Evolutionary conservation across 2,888 invertebrate species (phyloP).

Genomic region (Drosophila testacea): DNA sequence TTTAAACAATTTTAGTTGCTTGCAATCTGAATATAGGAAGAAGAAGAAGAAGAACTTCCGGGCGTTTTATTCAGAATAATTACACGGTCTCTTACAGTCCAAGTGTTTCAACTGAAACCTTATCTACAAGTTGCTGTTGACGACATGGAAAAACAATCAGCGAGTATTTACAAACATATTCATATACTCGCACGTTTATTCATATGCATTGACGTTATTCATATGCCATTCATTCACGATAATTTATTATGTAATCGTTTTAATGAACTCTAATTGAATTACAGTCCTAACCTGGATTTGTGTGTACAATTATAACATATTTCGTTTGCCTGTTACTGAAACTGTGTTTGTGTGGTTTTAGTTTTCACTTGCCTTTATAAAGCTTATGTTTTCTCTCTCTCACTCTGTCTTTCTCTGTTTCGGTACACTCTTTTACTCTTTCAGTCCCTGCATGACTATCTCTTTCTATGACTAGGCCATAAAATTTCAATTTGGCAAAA

Average conservation of each 20-base stretch:
- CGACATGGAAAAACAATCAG: slow-evolving; percentile 39
- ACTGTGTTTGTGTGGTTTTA: not conserved
- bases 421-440: not conserved
- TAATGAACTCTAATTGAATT: slow-evolving; percentile 75
- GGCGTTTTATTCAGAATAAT: no score
- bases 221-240: slow-evolving; percentile 49
- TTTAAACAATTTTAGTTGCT: no score
- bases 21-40: no score
- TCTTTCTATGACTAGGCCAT: slow-evolving; percentile 40
- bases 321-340: slow-evolving; percentile 5
- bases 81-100: no score
- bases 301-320: slow-evolving; percentile 32
- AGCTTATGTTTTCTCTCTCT: not conserved
- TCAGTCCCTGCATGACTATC: not conserved
- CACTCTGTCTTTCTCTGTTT: not conserved
- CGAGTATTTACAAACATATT: slow-evolving; percentile 28
- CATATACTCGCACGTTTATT: not conserved
- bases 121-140: not conserved
- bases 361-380: not conserved
- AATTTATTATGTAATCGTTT: slow-evolving; percentile 77
- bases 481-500: slow-evolving; percentile 82
- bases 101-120: no score
- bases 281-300: slow-evolving; percentile 45
- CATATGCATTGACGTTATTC: slow-evolving; percentile 23
- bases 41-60: no score